Base-by-base conservation (phyloP, 2,113 vertebrate genomes). In the Tenebrosternarchus preto region DNA sequence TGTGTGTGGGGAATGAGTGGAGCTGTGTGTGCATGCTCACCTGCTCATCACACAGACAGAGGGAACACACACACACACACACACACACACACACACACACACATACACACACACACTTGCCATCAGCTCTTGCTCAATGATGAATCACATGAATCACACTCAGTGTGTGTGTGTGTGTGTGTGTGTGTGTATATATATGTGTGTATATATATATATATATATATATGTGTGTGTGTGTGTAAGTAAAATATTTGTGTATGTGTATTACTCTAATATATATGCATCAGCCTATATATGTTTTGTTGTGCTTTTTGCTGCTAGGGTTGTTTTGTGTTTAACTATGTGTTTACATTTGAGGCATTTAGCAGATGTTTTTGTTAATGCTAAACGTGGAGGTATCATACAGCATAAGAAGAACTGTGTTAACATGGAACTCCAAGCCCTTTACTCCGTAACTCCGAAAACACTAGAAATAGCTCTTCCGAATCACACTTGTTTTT, bases 401-500 rank as follows among this genome's bases (percentile, higher is more conserved):
- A 8, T 61, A 66, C 29, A 39, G 6, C 66, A 57, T 24, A 39
- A 59, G 50, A 53, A 69, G 50, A 53, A 69, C 72, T 19, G 70
- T 64, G 73, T 31, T 57, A 55, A 27, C 31, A 53, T 78, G 50
- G 57, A 59, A 15, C 29, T 1, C 36, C 50, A 12, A 61, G 78
- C 61, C 36, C 22, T 31, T 64, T 39, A 27, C 39, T n/a, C 43
- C 76, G 46, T 33, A 66, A 19, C n/a, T 73, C 66, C 53, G 60
- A 55, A 22, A 27, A 17, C 66, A 53, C 64, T 80, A 20, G 53
- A 83, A 80, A 75, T 61, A 83, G 73, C 67, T 57, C 63, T 71
- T 50, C 33, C 50, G 60, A 57, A 69, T 83, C 76, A 78, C 36
- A 83, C 53, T 78, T 67, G n/a, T 55, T 82, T 31, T 56, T 78